Conservation (phyloP, 2,797 vertebrate species). For the Octomys mimax region DNA sequence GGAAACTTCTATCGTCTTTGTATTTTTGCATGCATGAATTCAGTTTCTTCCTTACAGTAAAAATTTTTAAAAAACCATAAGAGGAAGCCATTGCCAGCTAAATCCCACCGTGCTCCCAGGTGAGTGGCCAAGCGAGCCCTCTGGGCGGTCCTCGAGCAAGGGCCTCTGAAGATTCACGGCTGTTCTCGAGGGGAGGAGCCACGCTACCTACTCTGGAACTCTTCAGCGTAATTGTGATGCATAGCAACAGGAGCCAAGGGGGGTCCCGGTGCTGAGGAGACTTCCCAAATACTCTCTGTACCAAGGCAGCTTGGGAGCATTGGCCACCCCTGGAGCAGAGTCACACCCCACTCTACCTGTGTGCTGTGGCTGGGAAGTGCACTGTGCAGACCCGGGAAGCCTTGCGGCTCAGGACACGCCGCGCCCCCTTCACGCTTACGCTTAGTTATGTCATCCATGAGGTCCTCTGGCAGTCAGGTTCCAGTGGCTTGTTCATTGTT, state of each 20-base stretch:
- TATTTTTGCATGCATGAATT: constrained; percentile 14
- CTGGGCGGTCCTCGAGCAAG: too few relatives aligned
- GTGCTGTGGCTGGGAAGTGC: fast-evolving
- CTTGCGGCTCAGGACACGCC: neutral
- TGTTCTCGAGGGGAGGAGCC: neutral
- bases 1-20: neutral
- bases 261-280: neutral
- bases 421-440: neutral
- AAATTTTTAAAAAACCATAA: too few relatives aligned
- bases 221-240: fast-evolving
- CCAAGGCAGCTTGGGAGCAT: neutral
- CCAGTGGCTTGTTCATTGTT: too few relatives aligned
- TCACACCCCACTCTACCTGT: neutral
- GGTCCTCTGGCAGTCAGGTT: neutral
- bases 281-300: neutral
- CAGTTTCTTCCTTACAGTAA: neutral
- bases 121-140: neutral
- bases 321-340: neutral
- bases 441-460: neutral
- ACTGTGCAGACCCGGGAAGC: neutral
- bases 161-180: fast-evolving
- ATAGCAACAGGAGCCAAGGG: neutral
- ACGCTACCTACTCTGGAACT: fast-evolving
- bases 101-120: neutral
- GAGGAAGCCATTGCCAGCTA: neutral